Conservation (phyloP, 2,797 vertebrate genomes). For the Antennarius maculatus region DNA sequence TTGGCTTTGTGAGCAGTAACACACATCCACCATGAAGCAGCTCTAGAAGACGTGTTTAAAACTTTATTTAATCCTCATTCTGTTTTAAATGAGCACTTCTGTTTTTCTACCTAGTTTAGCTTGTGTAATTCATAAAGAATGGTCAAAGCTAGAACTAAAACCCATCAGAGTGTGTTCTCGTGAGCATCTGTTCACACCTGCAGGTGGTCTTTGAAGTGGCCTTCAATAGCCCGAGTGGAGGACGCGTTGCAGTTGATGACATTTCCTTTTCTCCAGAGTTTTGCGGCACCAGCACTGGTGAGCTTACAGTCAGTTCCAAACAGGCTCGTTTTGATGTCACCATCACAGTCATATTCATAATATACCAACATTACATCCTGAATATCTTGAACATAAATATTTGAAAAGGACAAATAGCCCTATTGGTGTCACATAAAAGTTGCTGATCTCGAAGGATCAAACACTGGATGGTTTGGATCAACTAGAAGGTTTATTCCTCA, state of each 20-base stretch:
- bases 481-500: neutral
- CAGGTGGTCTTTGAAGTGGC: slow-evolving; percentile 95
- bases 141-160: neutral
- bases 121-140: neutral
- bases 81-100: neutral
- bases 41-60: no score
- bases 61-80: neutral
- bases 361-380: neutral
- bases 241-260: slow-evolving; percentile 91
- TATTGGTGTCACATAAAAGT: neutral
- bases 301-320: slow-evolving; percentile 3
- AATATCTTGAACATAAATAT: neutral
- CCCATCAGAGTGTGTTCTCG: neutral
- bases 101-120: neutral
- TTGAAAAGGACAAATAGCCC: neutral
- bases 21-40: no score
- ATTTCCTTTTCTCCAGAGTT: slow-evolving; percentile 90
- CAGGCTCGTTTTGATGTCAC: neutral
- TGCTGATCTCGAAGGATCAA: neutral
- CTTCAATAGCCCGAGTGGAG: slow-evolving; percentile 91
- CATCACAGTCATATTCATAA: neutral
- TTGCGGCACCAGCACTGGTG: slow-evolving; percentile 91
- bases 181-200: slow-evolving; percentile 14
- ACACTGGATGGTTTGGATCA: neutral
- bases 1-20: no score